Conservation (phyloP, 2,888 invertebrate species). For the Hymenopus coronatus region DNA sequence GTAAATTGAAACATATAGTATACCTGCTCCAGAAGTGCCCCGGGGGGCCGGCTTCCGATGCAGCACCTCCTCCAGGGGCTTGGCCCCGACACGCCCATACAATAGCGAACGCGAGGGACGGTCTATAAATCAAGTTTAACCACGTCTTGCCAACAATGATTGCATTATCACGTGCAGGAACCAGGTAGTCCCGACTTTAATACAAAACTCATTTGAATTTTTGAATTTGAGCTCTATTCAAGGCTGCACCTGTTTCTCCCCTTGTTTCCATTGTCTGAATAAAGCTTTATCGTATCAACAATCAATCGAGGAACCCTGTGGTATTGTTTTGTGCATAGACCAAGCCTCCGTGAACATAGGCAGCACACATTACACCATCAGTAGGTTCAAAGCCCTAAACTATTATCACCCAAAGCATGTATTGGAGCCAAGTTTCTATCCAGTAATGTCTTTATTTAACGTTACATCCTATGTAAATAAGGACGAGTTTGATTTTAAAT, state of each 20-base stretch:
- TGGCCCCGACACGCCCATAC: not conserved
- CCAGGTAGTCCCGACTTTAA: not conserved
- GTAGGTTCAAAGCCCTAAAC: too few species aligned
- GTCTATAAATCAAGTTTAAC: not conserved
- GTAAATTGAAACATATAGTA: not conserved
- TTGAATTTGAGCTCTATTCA: not conserved
- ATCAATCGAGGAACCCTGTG: not conserved
- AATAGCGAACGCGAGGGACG: not conserved
- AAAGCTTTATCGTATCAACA: not conserved
- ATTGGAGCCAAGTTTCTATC: too few species aligned
- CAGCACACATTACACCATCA: too few species aligned
- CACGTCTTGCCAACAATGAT: not conserved
- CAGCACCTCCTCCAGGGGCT: not conserved
- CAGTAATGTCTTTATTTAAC: too few species aligned
- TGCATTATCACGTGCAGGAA: not conserved
- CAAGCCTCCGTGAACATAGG: not conserved
- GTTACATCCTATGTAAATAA: too few species aligned
- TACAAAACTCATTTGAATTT: not conserved
- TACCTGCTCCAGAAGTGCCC: not conserved
- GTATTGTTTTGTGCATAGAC: not conserved
- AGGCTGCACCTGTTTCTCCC: not conserved
- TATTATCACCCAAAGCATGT: too few species aligned
- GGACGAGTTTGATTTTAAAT: too few species aligned
- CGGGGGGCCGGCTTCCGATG: not conserved
- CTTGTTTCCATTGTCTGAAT: not conserved